Evolutionary conservation across 2,797 vertebrate genomes (phyloP), one percentile per base, ranked within the genome.

Genomic region (Enteromius anoplus): DNA sequence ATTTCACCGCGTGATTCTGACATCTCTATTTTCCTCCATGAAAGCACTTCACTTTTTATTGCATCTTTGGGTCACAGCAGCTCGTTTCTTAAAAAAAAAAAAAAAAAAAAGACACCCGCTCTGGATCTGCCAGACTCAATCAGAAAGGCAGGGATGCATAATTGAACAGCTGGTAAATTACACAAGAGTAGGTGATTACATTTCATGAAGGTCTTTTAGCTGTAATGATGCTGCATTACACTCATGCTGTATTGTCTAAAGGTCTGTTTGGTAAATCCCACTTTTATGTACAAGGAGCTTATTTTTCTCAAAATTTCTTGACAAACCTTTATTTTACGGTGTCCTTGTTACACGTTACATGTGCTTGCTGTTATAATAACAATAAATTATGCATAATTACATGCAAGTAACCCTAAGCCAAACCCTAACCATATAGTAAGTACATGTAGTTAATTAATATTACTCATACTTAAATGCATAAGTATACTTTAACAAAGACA

Each of bases 91-190:
- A 26, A 26, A 26, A 26, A 26, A 26, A 26, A 26, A 7, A 37
- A 7, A 37, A 37, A 37, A 37, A 37, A 60, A 69, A 34, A 76
- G 71, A 76, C 34, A 58, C 64, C 55, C 6, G 17, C 5, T 21
- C 62, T 47, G 49, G 1, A 85, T 83, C 72, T 62, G 78, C 73
- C 80, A 75, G 78, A 76, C 40, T 14, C 14, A 73, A 32, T 51
- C 82, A 65, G 76, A 78, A 85, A 40, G 71, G 70, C 68, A 75
- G 55, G 51, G 62, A 81, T 68, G 75, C 73, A 84, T 81, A 81
- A 85, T 65, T 78, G 73, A 86, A 86, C 87, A 86, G 80, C 69
- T 88, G 85, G 78, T 81, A 78, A 80, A 83, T 83, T 77, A 78
- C 75, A 83, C 64, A 68, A 83, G 73, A 78, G 85, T 51, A 55